Evolutionary conservation across 2,113 vertebrate species (phyloP), one percentile per base, ranked within the genome.

Genomic region (Sebastes fasciatus): DNA sequence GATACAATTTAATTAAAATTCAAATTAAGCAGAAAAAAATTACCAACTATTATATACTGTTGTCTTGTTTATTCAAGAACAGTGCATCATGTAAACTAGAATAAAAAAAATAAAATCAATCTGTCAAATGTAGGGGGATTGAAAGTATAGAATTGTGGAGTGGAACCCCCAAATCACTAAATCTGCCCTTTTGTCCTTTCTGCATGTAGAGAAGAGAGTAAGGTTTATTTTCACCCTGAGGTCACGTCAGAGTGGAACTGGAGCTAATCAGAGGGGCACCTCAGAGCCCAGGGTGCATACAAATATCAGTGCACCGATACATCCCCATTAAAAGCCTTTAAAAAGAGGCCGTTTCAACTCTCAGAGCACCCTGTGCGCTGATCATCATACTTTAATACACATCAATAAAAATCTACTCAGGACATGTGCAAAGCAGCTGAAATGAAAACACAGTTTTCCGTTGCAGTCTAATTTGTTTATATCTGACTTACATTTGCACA

Each of bases 191-290:
- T 16, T 42, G 11, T 8, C 34, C 34, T 45, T 42, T 16, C 51
- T 72, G 52, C 12, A 21, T 54, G 2, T 2, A 55, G 34, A 55
- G 34, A 43, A 1, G 19, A 71, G 52, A 26, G 26, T 26, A 26
- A 2, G 13, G 34, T 72, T 70, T 71, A 72, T 72, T 45, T 78
- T 61, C 46, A 21, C 21, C 7, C 45, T 13, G 40, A 63, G 58
- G 74, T 48, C 51, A 57, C 2, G 1, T 45, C 14, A 64, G 48
- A 55, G 34, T 11, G 43, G 34, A 69, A 21, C 45, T 49, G 42
- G 34, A 52, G 23, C 23, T 46, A 12, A 60, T 14, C 8, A 55
- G n/a, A 34, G 42, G 13, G 34, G 14, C 40, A 23, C 2, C 3
- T 5, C 45, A 49, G 76, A 60, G 45, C 54, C 48, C 45, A 42